A percentile compares a stretch with the other conserved stretches of the same genome.
These are phyloP conservation scores for Trematomus loennbergii DNA, from an alignment of 2,113 vertebrate genomes.

Conservation along the genomic window DNA sequence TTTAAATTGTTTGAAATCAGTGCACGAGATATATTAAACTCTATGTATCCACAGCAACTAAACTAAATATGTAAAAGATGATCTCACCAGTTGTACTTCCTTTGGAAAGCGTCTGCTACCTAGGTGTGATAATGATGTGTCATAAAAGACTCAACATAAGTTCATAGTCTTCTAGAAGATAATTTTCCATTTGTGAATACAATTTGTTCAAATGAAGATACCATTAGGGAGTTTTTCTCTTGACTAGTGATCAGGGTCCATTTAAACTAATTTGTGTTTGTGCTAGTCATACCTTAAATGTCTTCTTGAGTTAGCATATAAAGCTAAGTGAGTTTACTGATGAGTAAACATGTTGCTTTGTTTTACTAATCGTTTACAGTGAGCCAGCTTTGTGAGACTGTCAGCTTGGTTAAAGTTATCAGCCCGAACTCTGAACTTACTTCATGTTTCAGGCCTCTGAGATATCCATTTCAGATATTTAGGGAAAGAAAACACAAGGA, in stretches of 20 bases:
- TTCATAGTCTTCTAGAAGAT: neutral
- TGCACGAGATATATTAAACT: neutral
- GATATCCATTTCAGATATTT: slow-evolving; percentile 1
- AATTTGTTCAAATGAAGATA: neutral
- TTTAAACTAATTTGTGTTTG: neutral
- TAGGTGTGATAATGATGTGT: neutral
- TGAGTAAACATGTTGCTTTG: neutral
- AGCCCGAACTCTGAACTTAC: neutral
- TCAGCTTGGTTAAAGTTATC: neutral
- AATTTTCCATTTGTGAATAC: neutral
- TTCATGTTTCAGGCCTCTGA: slow-evolving; percentile 34
- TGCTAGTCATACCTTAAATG: neutral
- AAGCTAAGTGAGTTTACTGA: neutral
- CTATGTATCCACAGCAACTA: neutral
- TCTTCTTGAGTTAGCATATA: neutral
- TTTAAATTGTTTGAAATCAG: slow-evolving; percentile 9
- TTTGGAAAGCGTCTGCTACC: neutral
- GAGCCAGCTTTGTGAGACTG: slow-evolving; percentile 49
- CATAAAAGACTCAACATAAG: neutral
- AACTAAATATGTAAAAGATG: neutral
- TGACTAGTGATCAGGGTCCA: neutral
- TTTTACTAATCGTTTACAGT: neutral
- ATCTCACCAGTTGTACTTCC: neutral
- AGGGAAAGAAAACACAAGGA: slow-evolving; percentile 4
- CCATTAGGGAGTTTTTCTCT: neutral